Evolutionary conservation across 1,140 invertebrate genomes (phyloP), one percentile per base, ranked within the genome.

Genomic region (Contarinia nasturtii): DNA sequence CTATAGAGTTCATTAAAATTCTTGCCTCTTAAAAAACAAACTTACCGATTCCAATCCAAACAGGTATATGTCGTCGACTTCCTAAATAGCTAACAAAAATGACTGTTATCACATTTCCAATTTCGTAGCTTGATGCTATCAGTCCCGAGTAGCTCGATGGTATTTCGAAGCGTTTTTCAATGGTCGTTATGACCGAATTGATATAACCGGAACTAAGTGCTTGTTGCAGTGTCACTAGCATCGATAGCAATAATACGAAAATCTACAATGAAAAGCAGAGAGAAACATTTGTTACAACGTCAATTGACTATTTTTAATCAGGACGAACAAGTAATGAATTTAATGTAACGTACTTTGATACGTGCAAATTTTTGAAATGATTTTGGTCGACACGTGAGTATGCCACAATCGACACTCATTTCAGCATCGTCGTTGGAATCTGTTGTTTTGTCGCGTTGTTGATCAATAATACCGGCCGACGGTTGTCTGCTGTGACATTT

Each of bases 61-160:
- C 83, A 33, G 90, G 90, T 59, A 94, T 93, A 61, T 93, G 87
- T 48, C 89, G 70, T 45, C 86, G 72, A 53, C 85, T 88, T 41
- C 89, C 90, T 54, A 94, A 76, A 64, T 94, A 95, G 56, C 86
- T 90, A 48, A 95, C 89, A 65, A 95, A 94, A 57, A 95, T 89
- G 44, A 94, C 89, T 7, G 91, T 91, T 53, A 91, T 83, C 46
- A 94, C 82, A 67, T 92, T 93, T 53, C 91, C 90, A 56, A 94
- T 88, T 74, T 95, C 91, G 64, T 93, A 93, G 48, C 87, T 89
- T 53, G 86, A 91, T 33, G 88, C 89, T 48, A 95, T 86, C 51
- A 92, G 73, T 21, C 90, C 90, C 33, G 87, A 90, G 45, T 90
- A 78, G 59, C 84, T 86, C 60, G 88, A 92, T 38, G 88, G 87